phyloP scores from a whole-genome alignment of 2,113 vertebrate genomes.

The Australoheros scitulus region DNA sequence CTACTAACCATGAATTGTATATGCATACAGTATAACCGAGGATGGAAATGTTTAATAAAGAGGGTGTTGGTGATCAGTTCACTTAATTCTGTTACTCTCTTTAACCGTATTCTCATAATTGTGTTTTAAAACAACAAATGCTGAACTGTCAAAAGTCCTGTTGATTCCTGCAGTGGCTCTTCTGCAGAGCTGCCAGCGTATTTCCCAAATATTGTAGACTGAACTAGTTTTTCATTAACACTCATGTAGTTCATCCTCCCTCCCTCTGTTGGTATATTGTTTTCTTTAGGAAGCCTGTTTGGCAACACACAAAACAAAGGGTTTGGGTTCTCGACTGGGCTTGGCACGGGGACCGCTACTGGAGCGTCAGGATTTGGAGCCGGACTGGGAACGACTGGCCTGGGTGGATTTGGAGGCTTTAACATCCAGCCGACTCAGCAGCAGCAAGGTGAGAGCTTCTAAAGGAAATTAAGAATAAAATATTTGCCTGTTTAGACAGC shows the following conservation, averaged over 20 bases:
- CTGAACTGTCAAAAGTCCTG: no score
- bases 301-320: conserved; percentile 93
- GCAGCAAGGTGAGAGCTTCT: conserved; percentile 72
- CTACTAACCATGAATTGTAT: no score
- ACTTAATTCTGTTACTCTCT: no score
- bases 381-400: conserved; percentile 81
- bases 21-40: no score
- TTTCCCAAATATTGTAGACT: not conserved
- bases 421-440: conserved; percentile 85
- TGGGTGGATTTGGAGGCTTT: conserved; percentile 89
- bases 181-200: not conserved
- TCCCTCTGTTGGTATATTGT: not conserved
- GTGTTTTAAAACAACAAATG: no score
- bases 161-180: not conserved
- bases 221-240: not conserved
- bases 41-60: no score
- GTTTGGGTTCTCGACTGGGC: conserved; percentile 91
- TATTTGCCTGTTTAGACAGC: not conserved
- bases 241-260: not conserved
- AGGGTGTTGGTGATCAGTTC: no score
- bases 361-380: conserved; percentile 86
- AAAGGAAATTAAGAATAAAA: not conserved
- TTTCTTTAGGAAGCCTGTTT: conserved; percentile 84
- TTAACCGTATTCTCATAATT: no score
- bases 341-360: conserved; percentile 82